Percentiles rank a stretch among this genome's conserved stretches.
phyloP scores from a whole-genome alignment of 92 coral and sea anemone genomes.

The Porites rus region DNA sequence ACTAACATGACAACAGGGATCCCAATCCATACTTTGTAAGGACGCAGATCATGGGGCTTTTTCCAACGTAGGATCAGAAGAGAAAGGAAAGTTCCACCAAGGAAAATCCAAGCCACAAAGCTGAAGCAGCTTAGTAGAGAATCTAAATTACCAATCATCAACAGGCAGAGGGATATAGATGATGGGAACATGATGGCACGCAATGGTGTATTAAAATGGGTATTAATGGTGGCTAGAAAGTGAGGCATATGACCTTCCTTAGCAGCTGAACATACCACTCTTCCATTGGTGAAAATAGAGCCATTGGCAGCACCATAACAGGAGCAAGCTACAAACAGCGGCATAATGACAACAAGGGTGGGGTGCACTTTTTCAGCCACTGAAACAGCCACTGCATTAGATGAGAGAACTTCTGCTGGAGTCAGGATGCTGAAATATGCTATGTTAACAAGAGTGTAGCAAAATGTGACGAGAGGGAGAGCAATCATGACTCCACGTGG shows the following conservation, averaged over 20 bases:
- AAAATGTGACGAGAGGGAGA: conserved; percentile 81
- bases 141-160: conserved; percentile 79
- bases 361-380: conserved; percentile 83
- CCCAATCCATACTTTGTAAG: conserved; percentile 81
- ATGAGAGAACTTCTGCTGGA: conserved; percentile 80
- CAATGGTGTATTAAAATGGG: conserved; percentile 77
- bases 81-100: conserved; percentile 78
- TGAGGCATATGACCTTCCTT: conserved; percentile 88
- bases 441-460: conserved; percentile 77
- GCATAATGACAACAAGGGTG: conserved; percentile 69
- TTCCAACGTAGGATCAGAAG: conserved; percentile 79
- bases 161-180: conserved; percentile 80
- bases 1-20: conserved; percentile 78
- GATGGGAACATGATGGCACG: conserved; percentile 91
- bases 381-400: conserved; percentile 82
- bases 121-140: conserved; percentile 83
- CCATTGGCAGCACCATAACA: conserved; percentile 94
- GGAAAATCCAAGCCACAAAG: conserved; percentile 84
- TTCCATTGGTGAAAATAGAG: conserved; percentile 84
- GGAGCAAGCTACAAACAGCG: conserved; percentile 86
- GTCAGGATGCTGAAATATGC: conserved; percentile 81
- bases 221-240: conserved; percentile 64
- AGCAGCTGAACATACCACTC: conserved; percentile 90
- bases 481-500: conserved; percentile 80
- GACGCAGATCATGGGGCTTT: conserved; percentile 69